Conservation (phyloP, 2,113 vertebrate genomes). For the Archocentrus centrarchus region DNA sequence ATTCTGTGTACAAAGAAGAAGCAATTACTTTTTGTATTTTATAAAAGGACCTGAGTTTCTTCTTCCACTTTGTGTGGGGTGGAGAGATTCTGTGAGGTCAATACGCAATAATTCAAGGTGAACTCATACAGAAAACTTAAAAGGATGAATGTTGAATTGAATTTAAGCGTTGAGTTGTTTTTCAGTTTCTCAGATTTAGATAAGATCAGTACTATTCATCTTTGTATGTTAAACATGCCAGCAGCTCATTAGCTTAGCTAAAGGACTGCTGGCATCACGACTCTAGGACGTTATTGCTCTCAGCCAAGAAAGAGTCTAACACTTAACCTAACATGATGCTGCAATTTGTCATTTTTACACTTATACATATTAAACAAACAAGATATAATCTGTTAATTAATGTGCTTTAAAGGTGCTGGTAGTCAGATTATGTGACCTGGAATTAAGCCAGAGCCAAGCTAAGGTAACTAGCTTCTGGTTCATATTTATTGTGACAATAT, state of each 20-base stretch:
- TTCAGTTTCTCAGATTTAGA: background rate
- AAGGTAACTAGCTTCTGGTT: background rate
- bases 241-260: background rate
- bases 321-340: background rate
- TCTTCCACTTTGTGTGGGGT: accelerated
- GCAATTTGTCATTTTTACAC: background rate
- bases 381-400: background rate
- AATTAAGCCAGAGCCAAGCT: background rate
- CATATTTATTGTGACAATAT: background rate
- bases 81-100: background rate
- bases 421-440: background rate
- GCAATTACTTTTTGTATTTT: background rate
- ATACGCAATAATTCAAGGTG: background rate
- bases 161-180: background rate
- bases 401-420: background rate
- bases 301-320: background rate
- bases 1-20: background rate
- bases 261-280: background rate
- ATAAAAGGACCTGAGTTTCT: background rate
- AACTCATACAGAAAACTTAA: background rate
- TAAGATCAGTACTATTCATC: background rate
- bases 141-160: background rate
- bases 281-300: background rate
- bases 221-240: background rate
- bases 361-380: background rate